Conservation (phyloP, 2,797 vertebrate species). For the Dryobates pubescens region DNA sequence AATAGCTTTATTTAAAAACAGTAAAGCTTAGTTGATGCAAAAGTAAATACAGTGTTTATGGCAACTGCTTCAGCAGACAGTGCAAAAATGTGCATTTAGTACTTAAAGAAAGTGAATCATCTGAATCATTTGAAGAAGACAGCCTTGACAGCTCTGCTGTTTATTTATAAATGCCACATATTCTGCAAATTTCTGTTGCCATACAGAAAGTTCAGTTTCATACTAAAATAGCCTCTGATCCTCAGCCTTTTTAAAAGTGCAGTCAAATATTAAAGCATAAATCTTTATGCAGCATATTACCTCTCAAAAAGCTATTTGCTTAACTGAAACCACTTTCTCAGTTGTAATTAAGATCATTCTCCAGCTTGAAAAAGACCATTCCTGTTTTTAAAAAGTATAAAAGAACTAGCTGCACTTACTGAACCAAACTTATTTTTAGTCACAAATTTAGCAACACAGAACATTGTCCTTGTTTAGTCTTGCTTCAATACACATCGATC, state of each 20-base stretch:
- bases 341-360: slow-evolving; percentile 42
- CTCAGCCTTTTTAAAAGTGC: slow-evolving; percentile 5
- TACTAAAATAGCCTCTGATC: slow-evolving; percentile 7
- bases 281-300: slow-evolving; percentile 3
- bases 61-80: neutral
- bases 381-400: neutral
- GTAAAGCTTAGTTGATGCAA: neutral
- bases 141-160: neutral
- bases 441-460: neutral
- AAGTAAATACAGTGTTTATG: slow-evolving; percentile 22
- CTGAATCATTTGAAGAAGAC: neutral
- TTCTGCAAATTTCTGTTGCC: slow-evolving; percentile 8
- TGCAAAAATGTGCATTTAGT: neutral
- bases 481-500: neutral
- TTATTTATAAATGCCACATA: neutral
- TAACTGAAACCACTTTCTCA: slow-evolving; percentile 41
- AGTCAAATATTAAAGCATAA: slow-evolving; percentile 36
- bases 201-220: neutral
- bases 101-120: slow-evolving; percentile 13
- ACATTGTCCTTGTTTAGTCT: neutral
- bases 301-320: slow-evolving; percentile 28
- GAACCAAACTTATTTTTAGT: slow-evolving; percentile 25
- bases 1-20: slow-evolving; percentile 39
- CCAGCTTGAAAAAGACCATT: slow-evolving; percentile 19
- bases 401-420: neutral